phyloP scores from a whole-genome alignment of 2,113 vertebrate species.

The Ptyas mucosa region DNA sequence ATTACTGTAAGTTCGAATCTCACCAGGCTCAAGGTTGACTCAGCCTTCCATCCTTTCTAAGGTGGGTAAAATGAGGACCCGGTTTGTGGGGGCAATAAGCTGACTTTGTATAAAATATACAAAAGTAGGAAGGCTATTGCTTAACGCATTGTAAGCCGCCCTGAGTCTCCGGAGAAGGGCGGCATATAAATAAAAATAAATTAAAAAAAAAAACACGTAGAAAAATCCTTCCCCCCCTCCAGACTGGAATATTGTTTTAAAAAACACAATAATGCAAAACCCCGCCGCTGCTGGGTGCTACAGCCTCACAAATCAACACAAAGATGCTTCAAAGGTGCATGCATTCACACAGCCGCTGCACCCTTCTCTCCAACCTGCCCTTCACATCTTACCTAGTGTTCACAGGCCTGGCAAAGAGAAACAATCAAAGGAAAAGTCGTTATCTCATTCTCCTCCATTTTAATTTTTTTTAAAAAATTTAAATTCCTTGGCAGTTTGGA shows the following conservation, averaged over 20 bases:
- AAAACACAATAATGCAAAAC: neutral
- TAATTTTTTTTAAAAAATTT: neutral
- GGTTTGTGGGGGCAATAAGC: too few species aligned
- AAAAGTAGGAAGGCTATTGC: too few species aligned
- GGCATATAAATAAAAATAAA: too few species aligned
- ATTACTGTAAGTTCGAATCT: too few species aligned
- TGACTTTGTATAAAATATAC: too few species aligned
- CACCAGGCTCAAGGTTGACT: too few species aligned
- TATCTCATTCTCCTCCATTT: neutral
- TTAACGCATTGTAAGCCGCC: too few species aligned
- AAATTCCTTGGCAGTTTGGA: neutral
- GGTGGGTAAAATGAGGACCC: too few species aligned
- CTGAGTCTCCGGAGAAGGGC: too few species aligned
- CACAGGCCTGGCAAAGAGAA: constrained; percentile 58
- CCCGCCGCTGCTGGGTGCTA: neutral
- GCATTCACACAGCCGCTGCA: neutral
- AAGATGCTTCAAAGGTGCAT: too few species aligned
- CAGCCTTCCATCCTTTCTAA: too few species aligned
- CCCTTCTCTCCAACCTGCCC: neutral
- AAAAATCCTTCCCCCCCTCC: rapidly evolving
- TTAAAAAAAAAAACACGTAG: too few species aligned
- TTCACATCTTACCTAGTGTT: constrained; percentile 60
- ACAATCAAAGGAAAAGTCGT: neutral
- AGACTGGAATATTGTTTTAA: neutral
- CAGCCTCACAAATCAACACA: neutral